Percentiles rank a stretch among this genome's conserved stretches.
Conservation (phyloP, 23 tunicate genomes). For the Clavelina lepadiformis region DNA sequence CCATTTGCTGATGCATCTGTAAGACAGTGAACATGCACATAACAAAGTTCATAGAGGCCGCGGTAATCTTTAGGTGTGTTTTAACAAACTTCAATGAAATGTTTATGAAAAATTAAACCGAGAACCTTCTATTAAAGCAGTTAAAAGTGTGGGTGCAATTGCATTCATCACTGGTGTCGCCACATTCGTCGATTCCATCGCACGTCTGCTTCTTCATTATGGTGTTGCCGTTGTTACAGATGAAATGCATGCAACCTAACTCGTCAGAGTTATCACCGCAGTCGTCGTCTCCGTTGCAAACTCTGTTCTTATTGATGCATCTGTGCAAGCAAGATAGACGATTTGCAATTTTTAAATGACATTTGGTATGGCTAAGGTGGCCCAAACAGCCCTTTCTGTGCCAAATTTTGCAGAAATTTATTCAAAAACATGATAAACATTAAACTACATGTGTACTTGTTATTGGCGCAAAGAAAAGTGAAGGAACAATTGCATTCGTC, state of each 20-base stretch:
- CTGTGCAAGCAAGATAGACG: not conserved
- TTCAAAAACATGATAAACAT: no score
- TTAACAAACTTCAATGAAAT: not conserved
- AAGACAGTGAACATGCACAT: not conserved
- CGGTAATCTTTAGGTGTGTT: no score
- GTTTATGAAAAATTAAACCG: not conserved
- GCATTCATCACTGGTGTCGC: slow-evolving; percentile 34
- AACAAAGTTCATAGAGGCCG: not conserved
- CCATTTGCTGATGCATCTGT: slow-evolving; percentile 12
- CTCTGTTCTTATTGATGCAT: slow-evolving; percentile 20
- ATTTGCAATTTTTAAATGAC: no score
- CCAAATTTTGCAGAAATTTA: no score
- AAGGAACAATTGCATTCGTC: slow-evolving; percentile 43
- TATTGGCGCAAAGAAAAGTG: slow-evolving; percentile 29
- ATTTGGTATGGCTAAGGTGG: no score
- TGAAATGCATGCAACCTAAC: slow-evolving; percentile 6
- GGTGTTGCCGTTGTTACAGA: slow-evolving; percentile 21
- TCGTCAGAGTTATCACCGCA: slow-evolving; percentile 29
- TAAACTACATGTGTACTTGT: not conserved
- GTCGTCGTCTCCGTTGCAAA: slow-evolving; percentile 25
- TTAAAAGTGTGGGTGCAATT: slow-evolving; percentile 22
- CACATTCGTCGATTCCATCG: slow-evolving; percentile 35
- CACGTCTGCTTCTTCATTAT: slow-evolving; percentile 1
- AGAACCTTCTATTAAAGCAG: slow-evolving; percentile 23
- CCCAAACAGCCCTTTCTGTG: no score